Evolutionary conservation across 2,888 invertebrate genomes (phyloP), one percentile per base, ranked within the genome.

Genomic region (Drosophila putrida): DNA sequence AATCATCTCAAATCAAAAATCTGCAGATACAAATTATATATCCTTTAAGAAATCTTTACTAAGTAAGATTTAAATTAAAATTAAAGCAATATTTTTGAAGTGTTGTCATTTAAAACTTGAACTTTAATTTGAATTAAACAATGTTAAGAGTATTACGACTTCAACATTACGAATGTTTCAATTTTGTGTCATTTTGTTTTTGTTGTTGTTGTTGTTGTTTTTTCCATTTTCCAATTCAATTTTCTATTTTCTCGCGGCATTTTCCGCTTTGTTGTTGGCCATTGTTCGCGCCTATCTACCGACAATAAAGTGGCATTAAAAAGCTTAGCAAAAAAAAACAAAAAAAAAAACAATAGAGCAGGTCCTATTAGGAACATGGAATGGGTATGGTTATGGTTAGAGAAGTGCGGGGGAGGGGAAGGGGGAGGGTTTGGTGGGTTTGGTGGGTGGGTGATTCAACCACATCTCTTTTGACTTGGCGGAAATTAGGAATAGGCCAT

Each of bases 251-350:
- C 51, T 43, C 43, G 27, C 31, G 41, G 66, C 55, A 57, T 63
- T 71, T 64, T 50, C 53, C 38, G 71, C 65, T 61, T 70, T 72
- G 62, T 55, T 66, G 65, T 59, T 50, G 44, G 53, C 74, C 72
- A 72, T 84, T 84, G 82, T 68, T 49, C 57, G 61, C 35, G 66
- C 73, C 84, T 84, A 82, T 82, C 82, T 82, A 53, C 50, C 67
- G 49, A 76, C 88, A 84, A 87, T 83, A 87, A 87, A 79, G 82
- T 66, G 76, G 73, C 73, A 83, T 83, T 82, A 82, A 75, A 74
- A 65, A 70, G 85, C 82, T 82, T 64, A 63, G 60, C 49, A 63
- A 70, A 44, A 36, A 47, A 77, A 68, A 82, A n/a, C n/a, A 63
- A 62, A 51, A 63, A 70, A 44, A 36, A 47, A 77, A 68, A 82